These are phyloP conservation scores for Noctua janthe DNA, from an alignment of 2,888 invertebrate species.

Conservation along the genomic window DNA sequence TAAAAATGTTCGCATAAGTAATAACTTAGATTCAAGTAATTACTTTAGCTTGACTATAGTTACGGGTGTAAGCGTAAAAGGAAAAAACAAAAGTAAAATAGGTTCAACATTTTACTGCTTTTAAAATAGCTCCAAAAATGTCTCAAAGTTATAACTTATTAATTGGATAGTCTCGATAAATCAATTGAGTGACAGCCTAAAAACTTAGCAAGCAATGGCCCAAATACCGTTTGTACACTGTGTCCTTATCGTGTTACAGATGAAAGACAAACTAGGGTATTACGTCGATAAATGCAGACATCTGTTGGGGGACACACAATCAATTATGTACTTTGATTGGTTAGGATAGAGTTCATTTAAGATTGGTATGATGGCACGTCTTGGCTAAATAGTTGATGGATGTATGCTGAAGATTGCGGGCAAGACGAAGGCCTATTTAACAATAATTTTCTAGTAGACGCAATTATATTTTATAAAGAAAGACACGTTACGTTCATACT, in stretches of 20 bases:
- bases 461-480: no score
- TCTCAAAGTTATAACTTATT: conserved; percentile 1
- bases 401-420: background rate
- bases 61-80: background rate
- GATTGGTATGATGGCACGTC: background rate
- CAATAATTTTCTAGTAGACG: background rate
- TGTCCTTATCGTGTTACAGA: conserved; percentile 67
- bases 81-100: background rate
- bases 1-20: no score
- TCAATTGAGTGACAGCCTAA: conserved; percentile 69
- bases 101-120: background rate
- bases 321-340: conserved; percentile 23
- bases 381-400: conserved; percentile 3
- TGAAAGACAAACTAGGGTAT: conserved; percentile 58
- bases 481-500: no score
- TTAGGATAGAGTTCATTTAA: conserved; percentile 22
- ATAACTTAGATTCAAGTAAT: no score
- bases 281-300: conserved; percentile 41
- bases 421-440: background rate
- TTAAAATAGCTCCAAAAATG: background rate
- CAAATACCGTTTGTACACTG: conserved; percentile 65
- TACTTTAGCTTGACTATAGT: no score
- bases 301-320: conserved; percentile 24
- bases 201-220: conserved; percentile 65
- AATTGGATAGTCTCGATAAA: conserved; percentile 52